These are phyloP conservation scores for Catharus minimus DNA, from an alignment of 2,113 vertebrate species.

Conservation along the genomic window DNA sequence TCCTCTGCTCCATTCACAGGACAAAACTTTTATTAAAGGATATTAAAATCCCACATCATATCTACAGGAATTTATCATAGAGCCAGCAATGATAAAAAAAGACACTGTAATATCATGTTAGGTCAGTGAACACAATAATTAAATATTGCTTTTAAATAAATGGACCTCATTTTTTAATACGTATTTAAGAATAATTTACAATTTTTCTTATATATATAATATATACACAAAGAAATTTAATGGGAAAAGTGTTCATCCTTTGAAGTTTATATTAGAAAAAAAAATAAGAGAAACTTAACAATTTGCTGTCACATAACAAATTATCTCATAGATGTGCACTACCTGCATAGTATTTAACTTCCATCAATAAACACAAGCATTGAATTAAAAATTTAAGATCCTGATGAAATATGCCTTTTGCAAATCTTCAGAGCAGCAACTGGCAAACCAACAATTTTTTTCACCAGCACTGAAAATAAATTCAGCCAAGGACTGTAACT, in stretches of 20 bases:
- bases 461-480: slow-evolving; percentile 73
- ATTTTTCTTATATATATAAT: background rate
- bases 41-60: background rate
- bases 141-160: background rate
- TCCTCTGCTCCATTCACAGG: background rate
- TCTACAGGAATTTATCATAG: background rate
- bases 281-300: background rate
- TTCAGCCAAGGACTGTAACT: slow-evolving; percentile 74
- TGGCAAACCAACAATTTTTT: slow-evolving; percentile 67
- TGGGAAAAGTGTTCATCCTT: background rate
- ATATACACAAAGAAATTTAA: background rate
- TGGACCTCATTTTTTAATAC: background rate
- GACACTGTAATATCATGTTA: background rate
- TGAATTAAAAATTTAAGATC: slow-evolving; percentile 24
- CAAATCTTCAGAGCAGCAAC: slow-evolving; percentile 38
- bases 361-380: background rate
- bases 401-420: slow-evolving; percentile 46
- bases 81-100: background rate
- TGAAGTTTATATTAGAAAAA: background rate
- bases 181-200: background rate
- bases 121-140: background rate
- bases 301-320: background rate
- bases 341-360: background rate
- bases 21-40: background rate
- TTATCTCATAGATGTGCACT: background rate